Evolutionary conservation across 2,797 vertebrate genomes (phyloP).

Genomic region (Sebastes elongatus): DNA sequence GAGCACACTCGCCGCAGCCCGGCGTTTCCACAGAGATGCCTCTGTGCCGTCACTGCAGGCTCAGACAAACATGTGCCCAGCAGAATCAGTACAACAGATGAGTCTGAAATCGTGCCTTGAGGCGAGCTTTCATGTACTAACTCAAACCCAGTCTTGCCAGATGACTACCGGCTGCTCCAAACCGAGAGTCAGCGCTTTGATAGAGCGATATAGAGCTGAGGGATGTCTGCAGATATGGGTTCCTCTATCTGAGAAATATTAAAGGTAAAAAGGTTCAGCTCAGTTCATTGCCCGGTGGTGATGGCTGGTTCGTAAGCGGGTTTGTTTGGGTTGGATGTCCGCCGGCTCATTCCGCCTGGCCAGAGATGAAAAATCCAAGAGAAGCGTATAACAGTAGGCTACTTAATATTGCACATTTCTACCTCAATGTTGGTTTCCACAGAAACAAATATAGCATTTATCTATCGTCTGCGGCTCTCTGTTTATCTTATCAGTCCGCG

Average conservation of each 20-base stretch:
- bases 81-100: conserved; percentile 45
- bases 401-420: conserved; percentile 15
- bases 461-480: neutral
- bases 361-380: conserved; percentile 9
- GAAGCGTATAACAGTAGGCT: neutral
- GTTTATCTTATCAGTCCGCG: neutral
- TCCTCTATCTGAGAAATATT: conserved; percentile 57
- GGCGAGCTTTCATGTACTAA: conserved; percentile 54
- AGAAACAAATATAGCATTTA: conserved; percentile 4
- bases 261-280: conserved; percentile 42
- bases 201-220: conserved; percentile 39
- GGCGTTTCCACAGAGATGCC: conserved; percentile 19
- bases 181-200: conserved; percentile 42
- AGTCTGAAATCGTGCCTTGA: conserved; percentile 49
- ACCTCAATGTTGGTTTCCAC: neutral
- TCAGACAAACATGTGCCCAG: conserved; percentile 40
- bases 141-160: conserved; percentile 35
- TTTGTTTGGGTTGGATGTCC: conserved; percentile 31
- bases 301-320: conserved; percentile 13
- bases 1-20: neutral
- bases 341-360: conserved; percentile 7
- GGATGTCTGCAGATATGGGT: conserved; percentile 41
- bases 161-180: conserved; percentile 48
- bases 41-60: conserved; percentile 8
- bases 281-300: conserved; percentile 31